phyloP scores from a whole-genome alignment of 2,797 vertebrate genomes.

The Synaphobranchus kaupii region DNA sequence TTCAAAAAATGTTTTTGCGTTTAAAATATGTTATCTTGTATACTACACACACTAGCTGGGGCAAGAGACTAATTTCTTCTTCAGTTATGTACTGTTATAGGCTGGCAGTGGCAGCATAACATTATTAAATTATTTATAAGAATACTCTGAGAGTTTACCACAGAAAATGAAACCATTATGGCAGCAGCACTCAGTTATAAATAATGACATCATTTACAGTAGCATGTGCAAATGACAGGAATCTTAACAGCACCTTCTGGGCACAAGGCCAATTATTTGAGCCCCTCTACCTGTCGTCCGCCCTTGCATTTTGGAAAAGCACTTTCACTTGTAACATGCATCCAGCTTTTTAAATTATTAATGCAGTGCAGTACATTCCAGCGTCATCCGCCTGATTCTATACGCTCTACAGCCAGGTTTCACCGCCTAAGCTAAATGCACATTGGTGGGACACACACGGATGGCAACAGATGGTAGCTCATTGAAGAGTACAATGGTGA shows the following conservation, averaged over 20 bases:
- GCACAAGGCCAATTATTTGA: not conserved
- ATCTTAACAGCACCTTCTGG: not conserved
- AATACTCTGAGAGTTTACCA: not conserved
- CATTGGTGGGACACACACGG: not conserved
- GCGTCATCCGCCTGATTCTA: not conserved
- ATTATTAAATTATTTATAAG: not conserved
- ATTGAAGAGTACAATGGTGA: not conserved
- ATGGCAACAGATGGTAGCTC: not conserved
- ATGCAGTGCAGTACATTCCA: not conserved
- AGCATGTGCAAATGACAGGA: not conserved
- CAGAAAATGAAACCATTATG: not conserved
- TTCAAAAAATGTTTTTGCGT: no score
- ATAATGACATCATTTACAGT: not conserved
- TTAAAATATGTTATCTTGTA: no score
- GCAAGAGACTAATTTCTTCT: not conserved
- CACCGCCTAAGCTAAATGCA: not conserved
- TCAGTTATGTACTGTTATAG: not conserved
- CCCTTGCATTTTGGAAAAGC: not conserved
- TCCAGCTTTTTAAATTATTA: slow-evolving; percentile 2
- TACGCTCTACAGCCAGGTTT: not conserved
- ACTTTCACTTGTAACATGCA: not conserved
- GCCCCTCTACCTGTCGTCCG: not conserved
- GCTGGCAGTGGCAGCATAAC: not conserved
- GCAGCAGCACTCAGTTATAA: not conserved
- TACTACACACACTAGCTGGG: not conserved